Percentiles rank a stretch among this genome's conserved stretches.
These are phyloP conservation scores for Nycticorax nycticorax DNA, from an alignment of 2,113 vertebrate species.

Conservation along the genomic window DNA sequence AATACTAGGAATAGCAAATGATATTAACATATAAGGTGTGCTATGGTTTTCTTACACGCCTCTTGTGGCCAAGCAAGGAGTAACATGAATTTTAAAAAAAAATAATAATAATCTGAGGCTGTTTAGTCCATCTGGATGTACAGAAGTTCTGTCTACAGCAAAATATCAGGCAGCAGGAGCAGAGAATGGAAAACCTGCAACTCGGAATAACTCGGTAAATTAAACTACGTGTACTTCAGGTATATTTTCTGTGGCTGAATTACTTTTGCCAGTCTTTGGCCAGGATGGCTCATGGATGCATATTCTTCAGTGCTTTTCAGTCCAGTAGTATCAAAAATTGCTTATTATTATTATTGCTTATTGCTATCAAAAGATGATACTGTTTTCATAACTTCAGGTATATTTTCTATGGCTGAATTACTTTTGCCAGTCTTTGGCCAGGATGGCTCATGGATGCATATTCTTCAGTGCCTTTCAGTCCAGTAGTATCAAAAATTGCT, in stretches of 20 bases:
- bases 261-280: background rate
- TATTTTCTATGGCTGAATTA: background rate
- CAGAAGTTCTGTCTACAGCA: background rate
- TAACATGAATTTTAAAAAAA: background rate
- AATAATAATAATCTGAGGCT: background rate
- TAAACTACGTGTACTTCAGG: background rate
- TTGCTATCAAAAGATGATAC: too few species aligned
- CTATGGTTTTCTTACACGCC: background rate
- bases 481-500: background rate
- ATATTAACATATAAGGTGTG: background rate
- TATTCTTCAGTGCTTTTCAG: background rate
- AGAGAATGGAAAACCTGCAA: background rate
- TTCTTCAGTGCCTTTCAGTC: background rate
- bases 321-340: background rate
- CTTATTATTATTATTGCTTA: too few species aligned
- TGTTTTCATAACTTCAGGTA: background rate
- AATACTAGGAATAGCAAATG: background rate
- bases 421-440: background rate
- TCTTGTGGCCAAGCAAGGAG: background rate
- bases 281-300: background rate
- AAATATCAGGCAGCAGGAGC: background rate
- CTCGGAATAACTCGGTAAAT: background rate
- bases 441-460: background rate
- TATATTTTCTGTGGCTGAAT: background rate
- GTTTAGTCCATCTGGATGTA: background rate